Percentiles rank a stretch among this genome's conserved stretches.
Evolutionary conservation across 2,888 invertebrate genomes (phyloP).

Genomic region (Bembecia ichneumoniformis): DNA sequence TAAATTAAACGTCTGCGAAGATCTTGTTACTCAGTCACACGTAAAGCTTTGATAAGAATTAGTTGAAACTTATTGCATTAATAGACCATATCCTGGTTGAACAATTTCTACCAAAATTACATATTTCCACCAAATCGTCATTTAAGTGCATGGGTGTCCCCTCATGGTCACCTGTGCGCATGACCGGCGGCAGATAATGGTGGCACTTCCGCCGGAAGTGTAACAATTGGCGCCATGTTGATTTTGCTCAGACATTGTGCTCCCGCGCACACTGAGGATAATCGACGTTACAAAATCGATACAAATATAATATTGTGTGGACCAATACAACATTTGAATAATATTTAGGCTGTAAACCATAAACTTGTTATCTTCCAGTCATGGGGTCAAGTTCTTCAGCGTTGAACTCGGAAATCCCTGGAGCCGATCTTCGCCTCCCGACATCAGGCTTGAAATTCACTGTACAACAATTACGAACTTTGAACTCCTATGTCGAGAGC

Average conservation of each 20-base stretch:
- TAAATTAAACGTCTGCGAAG: no score
- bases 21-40: no score
- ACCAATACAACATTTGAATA: background rate
- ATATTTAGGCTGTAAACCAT: background rate
- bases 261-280: constrained; percentile 19
- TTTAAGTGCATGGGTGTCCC: background rate
- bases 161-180: constrained; percentile 48
- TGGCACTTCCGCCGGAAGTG: constrained; percentile 51
- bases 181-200: constrained; percentile 53
- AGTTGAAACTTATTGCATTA: no score
- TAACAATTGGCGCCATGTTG: constrained; percentile 33
- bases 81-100: no score
- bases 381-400: constrained; percentile 61
- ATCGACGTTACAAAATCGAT: constrained; percentile 27
- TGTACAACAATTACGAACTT: constrained; percentile 41
- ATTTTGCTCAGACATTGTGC: constrained; percentile 33
- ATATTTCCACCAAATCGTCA: no score
- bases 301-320: background rate
- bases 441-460: constrained; percentile 49
- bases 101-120: no score
- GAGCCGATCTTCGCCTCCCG: constrained; percentile 52
- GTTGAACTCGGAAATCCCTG: constrained; percentile 39
- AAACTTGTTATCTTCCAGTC: background rate
- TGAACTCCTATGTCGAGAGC: constrained; percentile 48
- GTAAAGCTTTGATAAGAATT: no score